Percentiles rank a stretch among this genome's conserved stretches.
phyloP scores from a whole-genome alignment of 2,888 invertebrate species.

The Macrosiphum euphorbiae region DNA sequence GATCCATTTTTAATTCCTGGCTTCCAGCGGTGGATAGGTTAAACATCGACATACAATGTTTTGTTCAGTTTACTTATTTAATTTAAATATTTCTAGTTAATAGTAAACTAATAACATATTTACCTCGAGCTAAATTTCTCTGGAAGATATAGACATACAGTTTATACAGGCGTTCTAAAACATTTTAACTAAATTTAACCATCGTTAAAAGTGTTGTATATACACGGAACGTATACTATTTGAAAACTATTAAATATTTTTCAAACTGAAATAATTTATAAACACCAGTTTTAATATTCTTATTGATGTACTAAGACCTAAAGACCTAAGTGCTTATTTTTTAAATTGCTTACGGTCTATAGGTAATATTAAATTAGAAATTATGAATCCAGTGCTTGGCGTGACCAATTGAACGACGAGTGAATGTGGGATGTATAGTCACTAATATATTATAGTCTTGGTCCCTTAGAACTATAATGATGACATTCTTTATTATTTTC shows the following conservation, averaged over 20 bases:
- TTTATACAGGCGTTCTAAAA: neutral
- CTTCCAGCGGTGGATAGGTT: neutral
- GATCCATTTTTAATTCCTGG: neutral
- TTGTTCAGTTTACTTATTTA: neutral
- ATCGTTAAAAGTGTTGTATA: neutral
- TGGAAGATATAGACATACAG: neutral
- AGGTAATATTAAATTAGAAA: neutral
- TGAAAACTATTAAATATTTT: neutral
- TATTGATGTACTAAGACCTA: neutral
- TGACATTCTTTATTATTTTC: neutral
- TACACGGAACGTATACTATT: neutral
- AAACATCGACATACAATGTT: neutral
- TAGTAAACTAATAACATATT: neutral
- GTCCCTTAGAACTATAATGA: neutral
- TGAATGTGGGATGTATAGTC: neutral
- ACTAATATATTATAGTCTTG: neutral
- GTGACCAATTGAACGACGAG: neutral
- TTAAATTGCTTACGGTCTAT: neutral
- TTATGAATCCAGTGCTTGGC: neutral
- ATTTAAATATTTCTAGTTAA: neutral
- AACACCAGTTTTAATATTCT: neutral
- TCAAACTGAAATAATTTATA: neutral
- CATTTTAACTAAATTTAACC: neutral
- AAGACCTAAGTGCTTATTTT: neutral
- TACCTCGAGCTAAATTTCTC: neutral